Evolutionary conservation across 2,888 invertebrate species (phyloP).

Genomic region (Smittia sp.): DNA sequence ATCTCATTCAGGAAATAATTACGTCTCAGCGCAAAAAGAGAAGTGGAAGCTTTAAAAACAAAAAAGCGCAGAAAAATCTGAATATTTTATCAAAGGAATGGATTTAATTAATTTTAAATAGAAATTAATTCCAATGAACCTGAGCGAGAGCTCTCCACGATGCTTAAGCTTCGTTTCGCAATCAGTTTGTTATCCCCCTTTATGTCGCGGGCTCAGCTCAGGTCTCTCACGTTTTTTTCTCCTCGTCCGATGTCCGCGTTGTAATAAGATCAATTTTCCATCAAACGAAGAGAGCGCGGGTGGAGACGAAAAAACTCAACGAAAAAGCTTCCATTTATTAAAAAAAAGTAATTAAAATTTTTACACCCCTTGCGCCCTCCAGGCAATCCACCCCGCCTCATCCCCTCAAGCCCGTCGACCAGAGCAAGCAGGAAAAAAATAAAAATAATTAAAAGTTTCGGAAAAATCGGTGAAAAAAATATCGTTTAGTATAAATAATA

Average conservation of each 20-base stretch:
- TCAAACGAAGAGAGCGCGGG: slow-evolving; percentile 2
- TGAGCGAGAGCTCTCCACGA: neutral
- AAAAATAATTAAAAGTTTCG: slow-evolving; percentile 35
- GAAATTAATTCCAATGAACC: slow-evolving; percentile 32
- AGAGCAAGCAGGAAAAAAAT: neutral
- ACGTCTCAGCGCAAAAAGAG: neutral
- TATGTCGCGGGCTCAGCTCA: neutral
- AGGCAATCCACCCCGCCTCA: neutral
- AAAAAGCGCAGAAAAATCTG: neutral
- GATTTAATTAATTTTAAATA: slow-evolving; percentile 35
- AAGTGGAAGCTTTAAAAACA: neutral
- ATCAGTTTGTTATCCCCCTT: slow-evolving; percentile 10
- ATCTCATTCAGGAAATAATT: slow-evolving; percentile 30
- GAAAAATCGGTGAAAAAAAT: slow-evolving; percentile 2
- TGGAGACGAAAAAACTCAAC: neutral
- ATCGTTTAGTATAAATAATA: slow-evolving; percentile 21
- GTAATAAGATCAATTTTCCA: slow-evolving; percentile 36
- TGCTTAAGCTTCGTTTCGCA: neutral
- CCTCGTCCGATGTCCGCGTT: neutral
- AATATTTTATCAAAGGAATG: slow-evolving; percentile 29
- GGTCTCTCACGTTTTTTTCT: slow-evolving; percentile 9
- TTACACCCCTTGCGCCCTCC: neutral
- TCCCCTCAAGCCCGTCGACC: neutral
- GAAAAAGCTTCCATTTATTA: slow-evolving; percentile 30
- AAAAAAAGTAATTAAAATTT: slow-evolving; percentile 11